Evolutionary conservation across 2,888 invertebrate species (phyloP), one percentile per base, ranked within the genome.

Genomic region (Ichneumoninae sp.): DNA sequence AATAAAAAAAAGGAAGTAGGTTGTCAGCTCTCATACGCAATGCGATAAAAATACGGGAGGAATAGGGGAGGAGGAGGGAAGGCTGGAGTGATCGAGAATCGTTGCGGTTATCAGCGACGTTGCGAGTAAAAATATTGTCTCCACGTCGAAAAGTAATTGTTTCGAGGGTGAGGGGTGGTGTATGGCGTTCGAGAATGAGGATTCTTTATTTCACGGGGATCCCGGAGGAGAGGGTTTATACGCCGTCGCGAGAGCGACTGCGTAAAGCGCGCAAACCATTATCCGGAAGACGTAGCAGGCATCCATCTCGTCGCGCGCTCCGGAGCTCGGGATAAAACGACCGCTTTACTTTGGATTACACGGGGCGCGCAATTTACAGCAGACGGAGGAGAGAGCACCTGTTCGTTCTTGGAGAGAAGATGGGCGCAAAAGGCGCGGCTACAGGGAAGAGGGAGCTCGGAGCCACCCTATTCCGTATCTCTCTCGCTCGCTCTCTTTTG

Each of bases 321-420:
- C 80, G 75, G 75, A 54, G 75, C 80, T 66, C 52, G 68, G 85
- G 92, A 93, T 93, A 93, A 93, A 93, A 93, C 93, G 93, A 92
- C 91, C 93, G 93, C 92, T 93, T 93, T 93, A 93, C 93, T 92
- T 93, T 91, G 93, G 93, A 93, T 93, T 93, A 93, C 92, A 91
- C 91, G 90, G 87, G 90, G 91, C 86, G 93, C 92, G 93, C 92
- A 93, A 93, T 93, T 93, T 93, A 93, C 93, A 93, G 90, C 92
- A 91, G 92, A 91, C 92, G 89, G 88, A 89, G 85, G 80, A 84
- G 77, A 75, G 85, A 86, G 87, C 87, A 87, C 87, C 87, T 86
- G 87, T 82, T 85, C 85, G 86, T 83, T 86, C 81, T 84, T 86
- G 79, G 71, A 69, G 80, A 62, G 86, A 84, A 65, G 75, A 80